Evolutionary conservation across 2,888 invertebrate species (phyloP).

Genomic region (Stomorhina lunata): DNA sequence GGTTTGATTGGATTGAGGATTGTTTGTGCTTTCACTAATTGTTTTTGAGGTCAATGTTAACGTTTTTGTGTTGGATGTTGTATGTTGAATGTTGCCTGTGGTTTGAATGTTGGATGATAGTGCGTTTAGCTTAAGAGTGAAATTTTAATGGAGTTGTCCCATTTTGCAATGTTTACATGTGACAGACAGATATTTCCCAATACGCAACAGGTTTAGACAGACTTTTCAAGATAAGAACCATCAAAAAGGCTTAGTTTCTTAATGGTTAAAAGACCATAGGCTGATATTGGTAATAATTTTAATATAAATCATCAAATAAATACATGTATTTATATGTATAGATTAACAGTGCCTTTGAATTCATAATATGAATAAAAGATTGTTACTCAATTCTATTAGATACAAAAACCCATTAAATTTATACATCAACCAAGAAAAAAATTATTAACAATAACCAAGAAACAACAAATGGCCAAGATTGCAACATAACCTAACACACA

Average conservation of each 20-base stretch:
- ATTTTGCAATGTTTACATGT: constrained; percentile 40
- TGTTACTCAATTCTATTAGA: constrained; percentile 60
- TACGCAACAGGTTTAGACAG: background rate
- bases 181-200: constrained; percentile 28
- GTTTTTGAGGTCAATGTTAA: constrained; percentile 57
- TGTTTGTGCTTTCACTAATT: constrained; percentile 58
- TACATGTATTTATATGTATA: background rate
- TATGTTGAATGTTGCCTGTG: no score
- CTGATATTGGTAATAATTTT: background rate
- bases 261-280: constrained; percentile 22
- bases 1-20: background rate
- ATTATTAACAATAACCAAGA: constrained; percentile 34
- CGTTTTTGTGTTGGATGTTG: no score
- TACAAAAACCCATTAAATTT: constrained; percentile 56
- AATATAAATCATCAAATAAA: no score
- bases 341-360: background rate
- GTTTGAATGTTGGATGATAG: constrained; percentile 31
- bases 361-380: constrained; percentile 12
- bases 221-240: background rate
- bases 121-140: constrained; percentile 49
- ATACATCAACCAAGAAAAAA: constrained; percentile 49
- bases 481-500: constrained; percentile 47
- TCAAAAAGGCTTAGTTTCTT: constrained; percentile 11
- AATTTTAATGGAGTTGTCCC: constrained; percentile 50
- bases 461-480: constrained; percentile 54